These are phyloP conservation scores for Adineta ricciae DNA, from an alignment of 2,888 invertebrate species.

Conservation along the genomic window DNA sequence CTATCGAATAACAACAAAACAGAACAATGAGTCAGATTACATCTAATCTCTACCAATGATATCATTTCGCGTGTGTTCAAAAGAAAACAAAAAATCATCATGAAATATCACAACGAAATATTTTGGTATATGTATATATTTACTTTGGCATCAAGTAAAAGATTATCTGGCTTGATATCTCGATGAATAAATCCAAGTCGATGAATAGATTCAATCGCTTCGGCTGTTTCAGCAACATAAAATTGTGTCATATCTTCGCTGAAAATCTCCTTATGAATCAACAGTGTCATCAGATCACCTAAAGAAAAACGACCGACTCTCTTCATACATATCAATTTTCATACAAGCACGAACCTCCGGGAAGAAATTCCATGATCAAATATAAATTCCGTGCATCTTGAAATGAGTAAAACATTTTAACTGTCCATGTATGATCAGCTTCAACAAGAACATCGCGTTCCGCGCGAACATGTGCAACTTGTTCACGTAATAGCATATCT, in stretches of 20 bases:
- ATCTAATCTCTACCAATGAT: too few relatives aligned
- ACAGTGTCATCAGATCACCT: constrained; percentile 98
- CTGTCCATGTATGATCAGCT: constrained; percentile 99
- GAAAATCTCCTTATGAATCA: constrained; percentile 97
- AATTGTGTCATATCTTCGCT: constrained; percentile 98
- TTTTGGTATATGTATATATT: constrained; percentile 26
- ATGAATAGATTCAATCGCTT: constrained; percentile 98
- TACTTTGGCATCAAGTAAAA: constrained; percentile 80
- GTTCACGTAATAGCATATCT: constrained; percentile 98
- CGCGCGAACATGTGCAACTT: constrained; percentile 86
- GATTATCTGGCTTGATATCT: constrained; percentile 97
- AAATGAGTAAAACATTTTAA: constrained; percentile 99
- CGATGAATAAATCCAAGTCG: constrained; percentile 91
- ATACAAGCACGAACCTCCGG: constrained; percentile 62
- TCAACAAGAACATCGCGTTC: constrained; percentile 95
- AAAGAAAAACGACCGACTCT: constrained; percentile 62
- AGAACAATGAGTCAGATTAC: too few relatives aligned
- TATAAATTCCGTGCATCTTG: constrained; percentile 93
- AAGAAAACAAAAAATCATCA: too few relatives aligned
- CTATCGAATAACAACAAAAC: too few relatives aligned
- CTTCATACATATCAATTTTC: constrained; percentile 66
- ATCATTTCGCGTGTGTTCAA: neutral
- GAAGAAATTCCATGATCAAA: constrained; percentile 98
- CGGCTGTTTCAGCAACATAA: constrained; percentile 92
- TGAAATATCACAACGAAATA: too few relatives aligned